Percentiles rank a stretch among this genome's conserved stretches.
These are phyloP conservation scores for Diploptera punctata DNA, from an alignment of 2,888 invertebrate genomes.

Conservation along the genomic window DNA sequence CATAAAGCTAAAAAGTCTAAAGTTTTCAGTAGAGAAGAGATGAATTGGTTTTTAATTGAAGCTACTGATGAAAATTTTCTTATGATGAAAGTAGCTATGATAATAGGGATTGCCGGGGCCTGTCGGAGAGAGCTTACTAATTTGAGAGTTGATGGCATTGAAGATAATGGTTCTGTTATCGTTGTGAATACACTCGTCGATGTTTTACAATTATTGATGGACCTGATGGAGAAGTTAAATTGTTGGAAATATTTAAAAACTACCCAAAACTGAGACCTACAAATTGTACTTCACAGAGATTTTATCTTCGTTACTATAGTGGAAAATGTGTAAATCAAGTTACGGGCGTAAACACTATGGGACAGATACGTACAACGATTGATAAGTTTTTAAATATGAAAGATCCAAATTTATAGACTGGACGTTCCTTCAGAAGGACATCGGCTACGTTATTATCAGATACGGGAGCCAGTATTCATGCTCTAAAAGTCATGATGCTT, in stretches of 20 bases:
- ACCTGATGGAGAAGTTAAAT: neutral
- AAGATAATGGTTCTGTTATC: neutral
- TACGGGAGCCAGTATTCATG: neutral
- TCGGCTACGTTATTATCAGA: neutral
- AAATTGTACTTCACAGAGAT: neutral
- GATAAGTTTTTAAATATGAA: neutral
- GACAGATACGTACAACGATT: neutral
- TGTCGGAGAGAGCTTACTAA: neutral
- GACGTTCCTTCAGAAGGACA: neutral
- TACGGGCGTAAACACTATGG: neutral
- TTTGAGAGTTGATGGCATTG: neutral
- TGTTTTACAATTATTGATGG: neutral
- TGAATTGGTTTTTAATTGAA: neutral
- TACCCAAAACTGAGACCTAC: neutral
- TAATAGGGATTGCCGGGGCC: neutral
- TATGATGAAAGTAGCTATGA: neutral
- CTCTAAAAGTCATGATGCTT: neutral
- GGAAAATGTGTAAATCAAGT: constrained; percentile 5
- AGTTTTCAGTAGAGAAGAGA: neutral
- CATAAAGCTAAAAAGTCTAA: neutral
- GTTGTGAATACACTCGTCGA: neutral
- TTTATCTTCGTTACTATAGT: neutral
- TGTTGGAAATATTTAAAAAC: neutral
- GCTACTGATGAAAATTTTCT: neutral
- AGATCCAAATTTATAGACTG: neutral